phyloP scores from a whole-genome alignment of 2,113 vertebrate genomes.

The Echinops telfairi region DNA sequence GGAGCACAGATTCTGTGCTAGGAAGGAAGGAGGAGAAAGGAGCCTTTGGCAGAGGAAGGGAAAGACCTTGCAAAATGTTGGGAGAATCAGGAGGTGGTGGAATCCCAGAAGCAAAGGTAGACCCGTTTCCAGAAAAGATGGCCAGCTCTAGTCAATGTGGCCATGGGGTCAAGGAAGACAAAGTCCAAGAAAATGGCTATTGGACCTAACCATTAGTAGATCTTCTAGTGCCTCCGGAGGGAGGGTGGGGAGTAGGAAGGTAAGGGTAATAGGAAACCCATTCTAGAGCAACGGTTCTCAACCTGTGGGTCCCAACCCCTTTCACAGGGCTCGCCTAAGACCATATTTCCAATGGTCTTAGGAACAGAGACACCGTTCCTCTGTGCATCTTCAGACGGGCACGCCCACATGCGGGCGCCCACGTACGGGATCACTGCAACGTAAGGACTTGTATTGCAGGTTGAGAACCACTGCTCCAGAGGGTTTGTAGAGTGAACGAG shows the following conservation, averaged over 20 bases:
- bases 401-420: too few species aligned
- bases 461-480: background rate
- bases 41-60: too few species aligned
- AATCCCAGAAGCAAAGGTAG: background rate
- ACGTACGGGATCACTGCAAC: too few species aligned
- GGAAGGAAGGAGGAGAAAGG: background rate
- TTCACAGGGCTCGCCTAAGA: too few species aligned
- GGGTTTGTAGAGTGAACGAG: slow-evolving; percentile 49
- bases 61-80: too few species aligned
- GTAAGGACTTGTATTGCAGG: too few species aligned
- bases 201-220: slow-evolving; percentile 3
- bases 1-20: background rate
- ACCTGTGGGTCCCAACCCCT: too few species aligned
- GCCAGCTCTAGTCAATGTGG: background rate
- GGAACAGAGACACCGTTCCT: too few species aligned
- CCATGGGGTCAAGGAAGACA: slow-evolving; percentile 48
- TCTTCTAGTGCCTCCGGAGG: background rate
- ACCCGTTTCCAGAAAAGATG: background rate
- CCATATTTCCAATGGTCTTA: too few species aligned
- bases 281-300: background rate
- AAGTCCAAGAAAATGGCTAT: background rate
- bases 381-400: too few species aligned
- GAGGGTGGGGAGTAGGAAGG: background rate
- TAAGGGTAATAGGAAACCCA: background rate
- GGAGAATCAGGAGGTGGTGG: too few species aligned